Evolutionary conservation across 2,797 vertebrate species (phyloP).

Genomic region (Bradypodion pumilum): DNA sequence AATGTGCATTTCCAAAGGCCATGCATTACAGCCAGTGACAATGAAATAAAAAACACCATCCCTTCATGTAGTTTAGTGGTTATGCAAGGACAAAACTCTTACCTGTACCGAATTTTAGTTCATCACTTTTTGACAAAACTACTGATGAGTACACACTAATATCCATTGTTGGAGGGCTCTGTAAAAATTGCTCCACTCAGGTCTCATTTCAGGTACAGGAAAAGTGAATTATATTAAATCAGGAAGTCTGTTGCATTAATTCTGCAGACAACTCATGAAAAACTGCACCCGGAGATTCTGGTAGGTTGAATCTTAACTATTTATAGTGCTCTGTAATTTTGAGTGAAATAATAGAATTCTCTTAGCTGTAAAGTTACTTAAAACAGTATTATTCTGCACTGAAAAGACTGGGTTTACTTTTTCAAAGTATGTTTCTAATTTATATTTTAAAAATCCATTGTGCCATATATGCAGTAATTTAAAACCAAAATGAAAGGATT

Average conservation of each 20-base stretch:
- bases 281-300: neutral
- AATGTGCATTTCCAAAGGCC: neutral
- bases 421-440: conserved; percentile 80
- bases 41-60: neutral
- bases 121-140: neutral
- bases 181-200: neutral
- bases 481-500: conserved; percentile 82
- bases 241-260: neutral
- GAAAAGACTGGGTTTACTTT: conserved; percentile 59
- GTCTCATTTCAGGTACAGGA: neutral
- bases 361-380: conserved; percentile 64
- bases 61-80: neutral
- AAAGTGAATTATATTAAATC: neutral
- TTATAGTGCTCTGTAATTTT: conserved; percentile 50
- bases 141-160: neutral
- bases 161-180: neutral
- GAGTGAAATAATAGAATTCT: conserved; percentile 34
- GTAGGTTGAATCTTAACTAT: conserved; percentile 23
- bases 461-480: conserved; percentile 79
- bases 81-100: neutral
- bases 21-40: neutral
- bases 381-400: conserved; percentile 72
- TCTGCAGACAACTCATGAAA: conserved; percentile 13
- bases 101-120: neutral
- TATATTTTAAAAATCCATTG: conserved; percentile 80